These are phyloP conservation scores for Hippolais icterina DNA, from an alignment of 2,113 vertebrate genomes.

Conservation along the genomic window DNA sequence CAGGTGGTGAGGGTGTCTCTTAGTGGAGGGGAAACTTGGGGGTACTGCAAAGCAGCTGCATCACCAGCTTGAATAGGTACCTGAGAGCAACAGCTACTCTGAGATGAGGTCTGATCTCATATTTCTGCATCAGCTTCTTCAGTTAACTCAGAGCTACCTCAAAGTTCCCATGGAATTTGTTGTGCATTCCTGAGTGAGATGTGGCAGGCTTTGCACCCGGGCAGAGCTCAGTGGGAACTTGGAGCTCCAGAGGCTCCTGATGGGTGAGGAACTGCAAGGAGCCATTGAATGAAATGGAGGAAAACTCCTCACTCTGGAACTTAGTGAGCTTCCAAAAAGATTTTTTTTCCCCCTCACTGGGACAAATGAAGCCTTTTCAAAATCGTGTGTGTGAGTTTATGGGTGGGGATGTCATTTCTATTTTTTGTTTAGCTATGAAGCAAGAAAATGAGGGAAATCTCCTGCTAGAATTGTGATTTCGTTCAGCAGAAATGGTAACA, in stretches of 20 bases:
- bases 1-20: background rate
- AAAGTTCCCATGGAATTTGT: rapidly evolving
- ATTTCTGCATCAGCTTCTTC: constrained; percentile 28
- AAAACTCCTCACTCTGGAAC: background rate
- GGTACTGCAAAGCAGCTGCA: background rate
- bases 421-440: background rate
- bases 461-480: background rate
- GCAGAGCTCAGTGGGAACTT: background rate
- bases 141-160: background rate
- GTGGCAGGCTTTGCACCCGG: rapidly evolving
- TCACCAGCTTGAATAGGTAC: constrained; percentile 6
- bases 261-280: background rate
- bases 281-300: background rate
- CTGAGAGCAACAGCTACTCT: background rate
- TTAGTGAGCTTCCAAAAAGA: background rate
- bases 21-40: background rate
- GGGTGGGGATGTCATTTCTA: background rate
- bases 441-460: background rate
- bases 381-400: background rate
- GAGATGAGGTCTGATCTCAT: background rate
- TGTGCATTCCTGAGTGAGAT: background rate
- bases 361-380: background rate
- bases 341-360: background rate
- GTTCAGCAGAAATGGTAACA: background rate
- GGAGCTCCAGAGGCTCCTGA: background rate